Percentiles rank a stretch among this genome's conserved stretches.
Evolutionary conservation across 2,888 invertebrate species (phyloP).

Genomic region (Dione vanillae): DNA sequence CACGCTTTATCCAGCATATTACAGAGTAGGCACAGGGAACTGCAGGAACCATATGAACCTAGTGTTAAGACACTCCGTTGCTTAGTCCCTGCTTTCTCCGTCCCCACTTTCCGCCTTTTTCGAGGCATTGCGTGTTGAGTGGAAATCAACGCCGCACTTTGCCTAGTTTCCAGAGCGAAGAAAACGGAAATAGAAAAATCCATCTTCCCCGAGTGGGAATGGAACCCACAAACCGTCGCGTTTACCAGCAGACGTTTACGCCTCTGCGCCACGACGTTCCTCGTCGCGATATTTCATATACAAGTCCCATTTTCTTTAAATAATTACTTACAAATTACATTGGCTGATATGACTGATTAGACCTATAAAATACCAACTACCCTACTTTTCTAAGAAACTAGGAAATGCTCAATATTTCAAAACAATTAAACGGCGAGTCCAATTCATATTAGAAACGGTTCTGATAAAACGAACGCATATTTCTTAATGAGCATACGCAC

Average conservation of each 20-base stretch:
- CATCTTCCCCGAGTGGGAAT: no score
- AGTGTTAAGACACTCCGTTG: no score
- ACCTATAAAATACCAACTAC: neutral
- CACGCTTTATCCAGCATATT: neutral
- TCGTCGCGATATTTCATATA: neutral
- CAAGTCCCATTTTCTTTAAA: neutral
- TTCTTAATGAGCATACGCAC: neutral
- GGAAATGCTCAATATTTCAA: neutral
- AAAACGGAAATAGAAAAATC: no score
- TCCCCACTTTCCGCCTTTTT: no score
- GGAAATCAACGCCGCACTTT: no score
- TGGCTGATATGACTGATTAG: neutral
- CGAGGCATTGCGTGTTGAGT: no score
- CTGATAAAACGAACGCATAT: neutral
- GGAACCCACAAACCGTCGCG: no score
- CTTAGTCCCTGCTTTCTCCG: no score
- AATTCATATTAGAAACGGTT: neutral
- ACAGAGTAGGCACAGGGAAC: neutral
- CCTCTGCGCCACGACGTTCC: no score
- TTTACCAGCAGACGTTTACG: no score
- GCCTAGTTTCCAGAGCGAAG: no score
- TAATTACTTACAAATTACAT: neutral
- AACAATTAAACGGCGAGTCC: neutral
- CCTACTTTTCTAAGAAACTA: neutral
- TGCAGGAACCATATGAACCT: no score